Conservation (phyloP, 2,797 vertebrate species). For the Enteromius anoplus region DNA sequence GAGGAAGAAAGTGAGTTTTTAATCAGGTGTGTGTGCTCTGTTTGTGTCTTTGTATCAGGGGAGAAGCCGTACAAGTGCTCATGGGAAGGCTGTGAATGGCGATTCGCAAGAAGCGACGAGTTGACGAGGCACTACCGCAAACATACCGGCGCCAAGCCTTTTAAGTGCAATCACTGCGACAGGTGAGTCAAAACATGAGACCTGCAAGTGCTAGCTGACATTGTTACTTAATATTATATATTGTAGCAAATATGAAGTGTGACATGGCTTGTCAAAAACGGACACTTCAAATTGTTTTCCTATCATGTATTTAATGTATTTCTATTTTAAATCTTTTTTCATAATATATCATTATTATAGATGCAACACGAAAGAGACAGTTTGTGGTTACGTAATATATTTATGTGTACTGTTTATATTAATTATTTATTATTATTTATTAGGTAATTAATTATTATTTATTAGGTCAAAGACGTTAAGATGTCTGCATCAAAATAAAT, state of each 20-base stretch:
- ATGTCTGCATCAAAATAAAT: too few relatives aligned
- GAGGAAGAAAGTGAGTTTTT: conserved; percentile 52
- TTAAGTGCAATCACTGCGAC: conserved; percentile 99
- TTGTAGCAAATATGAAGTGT: not conserved
- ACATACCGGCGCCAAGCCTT: conserved; percentile 99
- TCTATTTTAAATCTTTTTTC: not conserved
- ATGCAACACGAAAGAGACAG: too few relatives aligned
- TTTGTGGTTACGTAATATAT: too few relatives aligned
- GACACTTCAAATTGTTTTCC: not conserved
- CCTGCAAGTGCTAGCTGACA: not conserved
- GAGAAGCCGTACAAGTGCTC: conserved; percentile 99
- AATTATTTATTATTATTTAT: too few relatives aligned
- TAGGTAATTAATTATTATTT: too few relatives aligned
- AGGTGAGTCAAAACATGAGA: conserved; percentile 80
- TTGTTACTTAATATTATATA: not conserved
- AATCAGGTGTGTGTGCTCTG: conserved; percentile 47
- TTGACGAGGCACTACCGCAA: conserved; percentile 99
- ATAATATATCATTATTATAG: too few relatives aligned
- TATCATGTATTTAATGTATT: too few relatives aligned
- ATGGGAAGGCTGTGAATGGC: conserved; percentile 99
- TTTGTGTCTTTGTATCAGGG: conserved; percentile 76
- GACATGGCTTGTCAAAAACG: not conserved
- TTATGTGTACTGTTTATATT: too few relatives aligned
- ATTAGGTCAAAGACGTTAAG: too few relatives aligned
- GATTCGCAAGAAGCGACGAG: conserved; percentile 98